Evolutionary conservation across 2,888 invertebrate species (phyloP).

Genomic region (Rotaria macrura): DNA sequence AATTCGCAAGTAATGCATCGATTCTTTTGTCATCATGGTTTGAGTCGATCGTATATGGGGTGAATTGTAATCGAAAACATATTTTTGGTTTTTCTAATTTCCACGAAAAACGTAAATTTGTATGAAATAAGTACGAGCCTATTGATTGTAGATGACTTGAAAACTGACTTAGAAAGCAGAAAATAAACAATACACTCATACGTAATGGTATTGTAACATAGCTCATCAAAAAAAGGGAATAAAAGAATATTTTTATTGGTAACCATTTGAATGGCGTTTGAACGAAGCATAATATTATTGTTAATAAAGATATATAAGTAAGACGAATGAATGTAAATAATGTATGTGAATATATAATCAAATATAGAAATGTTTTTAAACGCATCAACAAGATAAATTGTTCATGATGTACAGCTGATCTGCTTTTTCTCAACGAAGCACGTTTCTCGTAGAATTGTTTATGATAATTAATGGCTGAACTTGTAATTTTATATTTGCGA

Average conservation of each 20-base stretch:
- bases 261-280: not conserved
- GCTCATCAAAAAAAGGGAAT: not conserved
- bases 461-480: not conserved
- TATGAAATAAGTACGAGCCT: not conserved
- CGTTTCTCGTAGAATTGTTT: not conserved
- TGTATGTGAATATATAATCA: not conserved
- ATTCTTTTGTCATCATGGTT: not conserved
- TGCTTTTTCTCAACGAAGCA: not conserved
- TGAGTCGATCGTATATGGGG: not conserved
- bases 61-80: not conserved
- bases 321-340: not conserved
- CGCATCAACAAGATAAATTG: not conserved
- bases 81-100: not conserved
- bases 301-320: not conserved
- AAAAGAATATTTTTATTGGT: not conserved
- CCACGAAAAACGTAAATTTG: not conserved
- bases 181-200: not conserved
- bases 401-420: not conserved
- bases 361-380: not conserved
- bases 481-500: not conserved
- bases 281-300: not conserved
- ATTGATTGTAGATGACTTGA: not conserved
- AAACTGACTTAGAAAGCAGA: not conserved
- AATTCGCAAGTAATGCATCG: not conserved
- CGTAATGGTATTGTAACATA: not conserved